Evolutionary conservation across 1,140 invertebrate species (phyloP), one percentile per base, ranked within the genome.

Genomic region (Eueides isabella): DNA sequence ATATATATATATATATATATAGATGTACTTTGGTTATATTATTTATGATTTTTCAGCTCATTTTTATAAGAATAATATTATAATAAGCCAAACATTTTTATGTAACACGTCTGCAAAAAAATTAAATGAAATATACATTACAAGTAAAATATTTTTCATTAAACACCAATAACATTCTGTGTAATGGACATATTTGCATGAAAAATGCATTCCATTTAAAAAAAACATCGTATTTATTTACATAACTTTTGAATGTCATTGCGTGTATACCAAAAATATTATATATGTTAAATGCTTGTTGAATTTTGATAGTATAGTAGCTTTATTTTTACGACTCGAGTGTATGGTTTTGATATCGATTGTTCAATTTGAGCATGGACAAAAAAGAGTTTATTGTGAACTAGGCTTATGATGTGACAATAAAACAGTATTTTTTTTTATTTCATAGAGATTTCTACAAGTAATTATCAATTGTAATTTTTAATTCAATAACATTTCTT

Each of bases 201-300:
- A 55, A 55, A 55, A 55, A 55, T 55, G 48, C 48, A 55, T 55
- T 55, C 23, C 48, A 55, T 55, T 55, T 55, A 26, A 55, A 55
- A 16, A 38, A 44, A 55, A 55, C 48, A 55, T 4, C 7, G 23
- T 23, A 26, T 55, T 55, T 55, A 55, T 55, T 55, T 55, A 26
- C 48, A 55, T 55, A 55, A 12, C 19, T 55, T 55, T 55, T 55
- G 48, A 26, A 55, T 23, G 48, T 55, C 12, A 26, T 55, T 55
- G 48, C 48, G 11, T 26, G 26, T 55, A 9, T 55, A 14, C 7
- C 11, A 55, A 55, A 55, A 23, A 55, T 19, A 55, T 48, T 38
- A 16, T 19, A 19, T 19, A 5, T 19, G 41, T 16, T 48, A 55
- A 55, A 55, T 55, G 26, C 2, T 26, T 55, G 44, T 48, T 48